Percentiles rank a stretch among this genome's conserved stretches.
These are phyloP conservation scores for Carlito syrichta DNA, from an alignment of 2,113 vertebrate genomes.

Conservation along the genomic window DNA sequence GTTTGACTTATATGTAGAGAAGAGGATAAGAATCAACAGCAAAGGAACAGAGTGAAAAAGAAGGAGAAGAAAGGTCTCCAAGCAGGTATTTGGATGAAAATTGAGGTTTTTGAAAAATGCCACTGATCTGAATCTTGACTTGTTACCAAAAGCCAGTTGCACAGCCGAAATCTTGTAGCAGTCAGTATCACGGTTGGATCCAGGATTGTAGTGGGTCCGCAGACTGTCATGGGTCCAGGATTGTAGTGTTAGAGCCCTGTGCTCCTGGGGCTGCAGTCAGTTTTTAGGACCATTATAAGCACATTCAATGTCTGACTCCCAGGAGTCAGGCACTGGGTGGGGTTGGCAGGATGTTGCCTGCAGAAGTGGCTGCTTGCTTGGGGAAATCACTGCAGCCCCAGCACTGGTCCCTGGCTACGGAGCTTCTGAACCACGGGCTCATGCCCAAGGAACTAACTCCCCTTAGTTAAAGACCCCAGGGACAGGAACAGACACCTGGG, in stretches of 20 bases:
- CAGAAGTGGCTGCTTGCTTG: not conserved
- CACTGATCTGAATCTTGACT: not conserved
- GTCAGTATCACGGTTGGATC: not conserved
- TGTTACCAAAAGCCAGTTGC: not conserved
- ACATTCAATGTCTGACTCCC: not conserved
- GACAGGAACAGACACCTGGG: not conserved
- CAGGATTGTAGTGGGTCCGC: not conserved
- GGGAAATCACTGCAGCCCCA: fast-evolving
- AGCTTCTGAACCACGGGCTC: not conserved
- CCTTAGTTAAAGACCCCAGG: not conserved
- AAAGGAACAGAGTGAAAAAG: not conserved
- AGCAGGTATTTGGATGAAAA: not conserved
- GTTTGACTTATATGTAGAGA: not conserved
- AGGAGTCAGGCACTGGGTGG: fast-evolving
- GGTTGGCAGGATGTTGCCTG: not conserved
- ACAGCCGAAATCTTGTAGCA: not conserved
- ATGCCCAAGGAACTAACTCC: not conserved
- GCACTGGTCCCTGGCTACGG: not conserved
- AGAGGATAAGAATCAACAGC: not conserved
- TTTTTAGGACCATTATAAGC: not conserved
- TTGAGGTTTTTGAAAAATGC: not conserved
- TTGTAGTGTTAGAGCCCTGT: not conserved
- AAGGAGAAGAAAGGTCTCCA: not conserved
- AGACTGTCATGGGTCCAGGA: not conserved
- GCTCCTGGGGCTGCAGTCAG: too few species aligned